These are phyloP conservation scores for Mellilla xanthometata DNA, from an alignment of 2,888 invertebrate species.

Conservation along the genomic window DNA sequence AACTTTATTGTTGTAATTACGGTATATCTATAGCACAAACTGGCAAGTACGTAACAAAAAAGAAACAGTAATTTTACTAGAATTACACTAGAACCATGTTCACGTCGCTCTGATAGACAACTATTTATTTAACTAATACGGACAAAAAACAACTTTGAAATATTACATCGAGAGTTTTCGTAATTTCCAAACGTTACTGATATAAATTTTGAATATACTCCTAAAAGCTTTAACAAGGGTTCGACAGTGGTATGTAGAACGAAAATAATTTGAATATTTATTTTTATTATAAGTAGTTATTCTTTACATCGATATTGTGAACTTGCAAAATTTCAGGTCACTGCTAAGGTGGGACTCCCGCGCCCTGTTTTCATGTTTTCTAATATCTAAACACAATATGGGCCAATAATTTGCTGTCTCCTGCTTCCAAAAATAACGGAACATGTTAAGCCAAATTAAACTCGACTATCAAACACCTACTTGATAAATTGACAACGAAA, in stretches of 20 bases:
- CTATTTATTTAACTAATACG: constrained; percentile 45
- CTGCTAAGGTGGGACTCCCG: too few relatives aligned
- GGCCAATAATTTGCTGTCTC: too few relatives aligned
- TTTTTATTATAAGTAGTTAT: constrained; percentile 50
- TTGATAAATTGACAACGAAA: too few relatives aligned
- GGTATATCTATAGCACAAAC: constrained; percentile 81
- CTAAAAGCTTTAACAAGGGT: constrained; percentile 65
- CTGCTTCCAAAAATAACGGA: too few relatives aligned
- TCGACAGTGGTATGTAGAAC: constrained; percentile 47
- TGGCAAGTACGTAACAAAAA: constrained; percentile 75
- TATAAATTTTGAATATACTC: constrained; percentile 62
- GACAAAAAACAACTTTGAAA: constrained; percentile 36
- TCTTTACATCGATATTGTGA: constrained; percentile 52
- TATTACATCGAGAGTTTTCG: constrained; percentile 56
- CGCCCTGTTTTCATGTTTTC: too few relatives aligned
- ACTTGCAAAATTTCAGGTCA: constrained; percentile 52
- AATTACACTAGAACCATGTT: constrained; percentile 76
- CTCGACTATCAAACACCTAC: too few relatives aligned
- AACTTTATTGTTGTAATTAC: constrained; percentile 81
- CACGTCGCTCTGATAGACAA: constrained; percentile 61
- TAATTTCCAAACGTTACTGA: constrained; percentile 47
- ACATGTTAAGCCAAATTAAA: too few relatives aligned
- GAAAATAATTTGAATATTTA: constrained; percentile 36
- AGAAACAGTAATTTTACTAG: constrained; percentile 66
- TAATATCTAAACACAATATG: too few relatives aligned